phyloP scores from a whole-genome alignment of 2,113 vertebrate species.

The Catharus bicknelli region DNA sequence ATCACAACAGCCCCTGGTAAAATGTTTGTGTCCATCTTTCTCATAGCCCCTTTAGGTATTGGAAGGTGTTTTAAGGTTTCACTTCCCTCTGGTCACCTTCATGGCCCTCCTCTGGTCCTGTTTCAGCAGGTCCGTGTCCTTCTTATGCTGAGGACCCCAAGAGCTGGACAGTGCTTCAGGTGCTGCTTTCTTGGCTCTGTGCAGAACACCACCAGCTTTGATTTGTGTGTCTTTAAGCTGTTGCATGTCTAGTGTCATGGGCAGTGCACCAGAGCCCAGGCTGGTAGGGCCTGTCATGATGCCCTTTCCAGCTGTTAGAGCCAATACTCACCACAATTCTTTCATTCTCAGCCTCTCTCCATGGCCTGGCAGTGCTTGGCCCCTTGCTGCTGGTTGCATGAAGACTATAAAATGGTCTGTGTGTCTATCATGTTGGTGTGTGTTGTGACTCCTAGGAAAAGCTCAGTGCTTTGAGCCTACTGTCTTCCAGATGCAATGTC shows the following conservation, averaged over 20 bases:
- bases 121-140: neutral
- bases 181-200: fast-evolving
- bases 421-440: neutral
- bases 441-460: neutral
- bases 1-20: neutral
- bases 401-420: neutral
- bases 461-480: neutral
- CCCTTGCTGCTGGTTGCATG: neutral
- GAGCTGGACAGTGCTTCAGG: neutral
- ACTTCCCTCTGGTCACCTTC: neutral
- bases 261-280: neutral
- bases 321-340: neutral
- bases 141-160: neutral
- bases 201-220: neutral
- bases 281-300: fast-evolving
- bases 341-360: neutral
- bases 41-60: neutral
- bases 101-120: neutral
- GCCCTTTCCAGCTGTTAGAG: neutral
- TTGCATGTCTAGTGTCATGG: fast-evolving
- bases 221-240: fast-evolving
- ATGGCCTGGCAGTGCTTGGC: neutral
- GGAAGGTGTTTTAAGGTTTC: neutral
- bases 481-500: neutral
- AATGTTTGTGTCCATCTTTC: neutral